Conservation (phyloP, 2,113 vertebrate species). For the Plotosus lineatus region DNA sequence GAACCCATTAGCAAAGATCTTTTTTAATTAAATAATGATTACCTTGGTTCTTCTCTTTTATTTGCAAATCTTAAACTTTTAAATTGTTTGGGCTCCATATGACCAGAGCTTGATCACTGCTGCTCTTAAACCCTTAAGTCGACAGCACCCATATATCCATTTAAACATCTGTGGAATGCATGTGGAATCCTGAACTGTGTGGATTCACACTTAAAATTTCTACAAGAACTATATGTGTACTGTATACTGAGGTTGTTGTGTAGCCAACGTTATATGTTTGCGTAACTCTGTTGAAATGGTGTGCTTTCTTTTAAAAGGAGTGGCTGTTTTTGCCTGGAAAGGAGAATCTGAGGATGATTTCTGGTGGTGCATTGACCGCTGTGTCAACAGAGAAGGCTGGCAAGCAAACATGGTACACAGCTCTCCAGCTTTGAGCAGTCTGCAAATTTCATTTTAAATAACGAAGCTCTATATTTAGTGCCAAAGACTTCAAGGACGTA, state of each 20-base stretch:
- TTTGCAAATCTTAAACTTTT: too few species aligned
- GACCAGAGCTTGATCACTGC: conserved; percentile 1
- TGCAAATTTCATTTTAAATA: neutral
- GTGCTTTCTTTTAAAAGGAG: conserved; percentile 73
- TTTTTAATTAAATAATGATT: too few species aligned
- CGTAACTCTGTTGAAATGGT: conserved; percentile 17
- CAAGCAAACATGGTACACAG: conserved; percentile 93
- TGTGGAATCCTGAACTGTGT: neutral
- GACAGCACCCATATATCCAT: neutral
- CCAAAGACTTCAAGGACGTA: neutral
- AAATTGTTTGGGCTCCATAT: neutral
- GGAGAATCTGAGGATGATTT: conserved; percentile 98
- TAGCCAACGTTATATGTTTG: neutral
- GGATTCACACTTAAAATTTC: neutral
- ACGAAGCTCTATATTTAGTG: neutral
- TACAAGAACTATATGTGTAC: neutral
- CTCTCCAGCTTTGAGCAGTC: neutral
- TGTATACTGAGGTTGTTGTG: neutral
- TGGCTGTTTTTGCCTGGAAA: conserved; percentile 97
- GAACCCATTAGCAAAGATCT: too few species aligned
- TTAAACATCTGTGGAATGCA: conserved; percentile 14
- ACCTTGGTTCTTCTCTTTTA: too few species aligned
- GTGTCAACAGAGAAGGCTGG: conserved; percentile 92
- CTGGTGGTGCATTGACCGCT: conserved; percentile 99
- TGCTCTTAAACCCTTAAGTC: conserved; percentile 5